These are phyloP conservation scores for Varanus komodoensis DNA, from an alignment of 2,113 vertebrate species.

Conservation along the genomic window DNA sequence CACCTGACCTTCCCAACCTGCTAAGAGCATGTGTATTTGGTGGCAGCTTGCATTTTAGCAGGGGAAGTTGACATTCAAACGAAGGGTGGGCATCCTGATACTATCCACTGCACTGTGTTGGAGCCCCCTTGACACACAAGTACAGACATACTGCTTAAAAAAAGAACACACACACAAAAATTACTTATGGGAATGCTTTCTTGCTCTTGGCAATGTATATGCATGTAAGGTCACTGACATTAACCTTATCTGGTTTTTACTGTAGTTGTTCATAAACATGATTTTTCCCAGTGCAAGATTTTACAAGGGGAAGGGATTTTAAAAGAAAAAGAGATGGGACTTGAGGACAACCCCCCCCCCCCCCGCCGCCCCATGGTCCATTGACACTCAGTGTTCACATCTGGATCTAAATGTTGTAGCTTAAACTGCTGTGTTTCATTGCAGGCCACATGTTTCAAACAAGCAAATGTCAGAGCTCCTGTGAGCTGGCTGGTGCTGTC, in stretches of 20 bases:
- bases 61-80: no score
- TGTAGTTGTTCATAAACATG: not conserved
- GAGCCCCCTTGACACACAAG: not conserved
- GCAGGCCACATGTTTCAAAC: not conserved
- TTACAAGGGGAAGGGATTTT: conserved; percentile 9
- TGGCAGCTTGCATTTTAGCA: not conserved
- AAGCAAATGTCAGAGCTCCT: not conserved
- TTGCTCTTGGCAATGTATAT: not conserved
- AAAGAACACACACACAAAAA: not conserved
- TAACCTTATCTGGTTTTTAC: not conserved
- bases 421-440: rapidly evolving
- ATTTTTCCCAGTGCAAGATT: not conserved
- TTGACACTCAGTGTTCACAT: not conserved
- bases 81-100: not conserved
- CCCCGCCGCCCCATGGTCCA: not conserved
- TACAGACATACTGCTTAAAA: not conserved
- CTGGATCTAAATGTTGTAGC: not conserved
- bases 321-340: not conserved
- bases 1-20: not conserved
- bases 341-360: not conserved
- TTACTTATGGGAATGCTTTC: not conserved
- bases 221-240: not conserved
- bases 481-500: rapidly evolving
- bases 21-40: not conserved
- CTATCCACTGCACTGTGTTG: no score